phyloP scores from a whole-genome alignment of 2,797 vertebrate genomes.

The Sebastes nivosus region DNA sequence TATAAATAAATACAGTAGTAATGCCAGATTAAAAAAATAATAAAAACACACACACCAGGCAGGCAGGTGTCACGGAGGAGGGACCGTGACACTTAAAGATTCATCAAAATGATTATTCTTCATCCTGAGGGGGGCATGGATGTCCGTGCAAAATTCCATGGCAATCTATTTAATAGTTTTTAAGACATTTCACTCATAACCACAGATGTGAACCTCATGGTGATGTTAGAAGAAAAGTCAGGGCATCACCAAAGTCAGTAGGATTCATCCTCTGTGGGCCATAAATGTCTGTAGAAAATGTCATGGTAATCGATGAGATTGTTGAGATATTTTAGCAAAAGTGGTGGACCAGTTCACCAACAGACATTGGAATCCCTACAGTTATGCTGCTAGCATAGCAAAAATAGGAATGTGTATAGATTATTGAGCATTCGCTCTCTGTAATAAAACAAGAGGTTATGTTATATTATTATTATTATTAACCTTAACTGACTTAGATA shows the following conservation, averaged over 20 bases:
- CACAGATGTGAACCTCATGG: too few species aligned
- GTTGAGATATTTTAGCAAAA: background rate
- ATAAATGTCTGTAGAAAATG: background rate
- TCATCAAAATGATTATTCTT: background rate
- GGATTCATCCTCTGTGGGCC: too few species aligned
- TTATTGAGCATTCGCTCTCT: background rate
- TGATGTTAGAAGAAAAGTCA: too few species aligned
- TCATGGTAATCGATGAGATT: background rate
- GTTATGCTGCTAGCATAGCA: background rate
- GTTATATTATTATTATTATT: background rate
- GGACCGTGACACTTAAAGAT: background rate
- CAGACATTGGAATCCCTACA: background rate
- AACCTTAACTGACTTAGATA: background rate
- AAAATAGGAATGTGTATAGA: background rate
- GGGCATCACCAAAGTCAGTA: too few species aligned
- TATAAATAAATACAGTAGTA: too few species aligned
- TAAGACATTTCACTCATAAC: background rate
- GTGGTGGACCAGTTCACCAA: background rate
- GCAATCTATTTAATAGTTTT: background rate
- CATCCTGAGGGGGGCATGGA: background rate
- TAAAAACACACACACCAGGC: too few species aligned
- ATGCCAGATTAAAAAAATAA: too few species aligned
- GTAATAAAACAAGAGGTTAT: background rate
- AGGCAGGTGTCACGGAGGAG: too few species aligned
- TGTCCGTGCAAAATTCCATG: background rate